Evolutionary conservation across 2,888 invertebrate genomes (phyloP), one percentile per base, ranked within the genome.

Genomic region (Oscheius onirici): DNA sequence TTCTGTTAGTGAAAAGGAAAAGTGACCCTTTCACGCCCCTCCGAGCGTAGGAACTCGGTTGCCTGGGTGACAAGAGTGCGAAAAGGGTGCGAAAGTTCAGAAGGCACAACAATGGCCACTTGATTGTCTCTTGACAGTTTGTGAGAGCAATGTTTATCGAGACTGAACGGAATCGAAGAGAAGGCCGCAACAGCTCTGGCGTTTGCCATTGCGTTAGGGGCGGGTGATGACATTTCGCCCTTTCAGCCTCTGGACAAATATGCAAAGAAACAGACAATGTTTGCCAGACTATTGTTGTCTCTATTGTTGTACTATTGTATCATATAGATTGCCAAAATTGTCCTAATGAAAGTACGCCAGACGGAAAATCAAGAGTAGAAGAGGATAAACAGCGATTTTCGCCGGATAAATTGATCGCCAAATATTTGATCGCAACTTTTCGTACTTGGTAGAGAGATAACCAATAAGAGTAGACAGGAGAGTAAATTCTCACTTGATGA

Each of bases 81-180:
- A 52, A 52, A 20, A 8, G 17, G 6, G 24, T 52, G 52, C 8
- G 34, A 22, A 22, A 52, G 46, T 46, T 46, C 46, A 11, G 22
- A 24, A 17, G 52, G 24, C 13, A 13, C 13, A n/a, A 17, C 41
- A 41, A 58, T 58, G 43, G 20, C 58, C 24, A 41, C 58, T 58
- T 58, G 43, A 58, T 58, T 58, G 43, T 58, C 58, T 58, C 55
- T 55, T 55, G 55, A 55, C 46, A 46, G 46, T 58, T 58, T 41
- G 58, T 41, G 41, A 58, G 41, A 41, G 55, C 55, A 28, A 43
- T 58, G 58, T 58, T 58, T 58, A 58, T 6, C 3, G n/a, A 58
- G 46, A 8, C 5, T 20, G 41, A 58, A 58, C n/a, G 8, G 40
- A 41, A 41, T n/a, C 41, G 22, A 5, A 20, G 15, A 20, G 13